Conservation (phyloP, 2,113 vertebrate species). For the Pagrus major region DNA sequence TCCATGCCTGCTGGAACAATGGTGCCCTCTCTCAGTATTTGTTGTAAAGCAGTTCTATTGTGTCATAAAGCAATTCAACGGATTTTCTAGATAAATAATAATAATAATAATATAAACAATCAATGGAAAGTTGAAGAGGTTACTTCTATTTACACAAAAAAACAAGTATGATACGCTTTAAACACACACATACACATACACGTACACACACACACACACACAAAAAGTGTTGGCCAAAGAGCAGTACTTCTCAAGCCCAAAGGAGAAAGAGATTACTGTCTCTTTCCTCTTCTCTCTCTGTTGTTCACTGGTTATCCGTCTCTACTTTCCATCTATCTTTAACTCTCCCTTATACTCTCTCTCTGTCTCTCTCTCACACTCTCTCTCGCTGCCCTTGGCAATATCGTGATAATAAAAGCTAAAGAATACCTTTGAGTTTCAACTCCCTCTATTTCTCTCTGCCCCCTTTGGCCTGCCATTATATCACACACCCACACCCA, state of each 20-base stretch:
- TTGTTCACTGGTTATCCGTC: constrained; percentile 63
- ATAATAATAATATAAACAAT: not conserved
- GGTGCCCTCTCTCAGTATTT: constrained; percentile 37
- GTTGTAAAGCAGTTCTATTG: constrained; percentile 12
- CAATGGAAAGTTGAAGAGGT: constrained; percentile 1
- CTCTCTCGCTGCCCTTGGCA: constrained; percentile 61
- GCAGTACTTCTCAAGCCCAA: constrained; percentile 41
- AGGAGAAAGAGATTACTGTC: constrained; percentile 55
- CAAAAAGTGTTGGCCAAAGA: constrained; percentile 31
- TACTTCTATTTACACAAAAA: constrained; percentile 1
- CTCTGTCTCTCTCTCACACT: constrained; percentile 14
- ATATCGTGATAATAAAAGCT: constrained; percentile 79
- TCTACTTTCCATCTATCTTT: constrained; percentile 55
- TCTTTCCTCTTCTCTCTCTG: constrained; percentile 41
- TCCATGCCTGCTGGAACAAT: constrained; percentile 38
- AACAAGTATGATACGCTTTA: not conserved
- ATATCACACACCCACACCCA: constrained; percentile 59
- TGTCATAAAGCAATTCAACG: constrained; percentile 12
- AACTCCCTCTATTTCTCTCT: constrained; percentile 74
- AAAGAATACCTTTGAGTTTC: constrained; percentile 80
- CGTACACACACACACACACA: not conserved
- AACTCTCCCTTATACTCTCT: constrained; percentile 15
- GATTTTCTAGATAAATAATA: constrained; percentile 18
- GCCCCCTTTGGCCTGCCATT: constrained; percentile 78
- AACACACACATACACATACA: not conserved